These are phyloP conservation scores for Sus cebifrons DNA, from an alignment of 2,797 vertebrate species.

Conservation along the genomic window DNA sequence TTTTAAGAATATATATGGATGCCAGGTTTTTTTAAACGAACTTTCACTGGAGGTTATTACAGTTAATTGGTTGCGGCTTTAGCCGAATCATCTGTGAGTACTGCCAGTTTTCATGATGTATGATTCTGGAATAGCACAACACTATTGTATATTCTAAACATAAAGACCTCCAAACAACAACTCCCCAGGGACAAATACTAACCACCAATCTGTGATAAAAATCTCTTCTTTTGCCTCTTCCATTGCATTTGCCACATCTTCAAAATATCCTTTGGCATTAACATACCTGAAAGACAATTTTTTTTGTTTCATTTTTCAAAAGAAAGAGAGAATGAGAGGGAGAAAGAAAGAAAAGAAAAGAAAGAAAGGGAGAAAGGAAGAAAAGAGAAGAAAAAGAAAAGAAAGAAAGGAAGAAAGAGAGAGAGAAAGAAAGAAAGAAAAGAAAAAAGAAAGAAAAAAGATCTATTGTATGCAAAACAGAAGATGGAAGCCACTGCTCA, in stretches of 20 bases:
- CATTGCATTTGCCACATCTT: slow-evolving; percentile 96
- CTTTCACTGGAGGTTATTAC: slow-evolving; percentile 77
- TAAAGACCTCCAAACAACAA: slow-evolving; percentile 49
- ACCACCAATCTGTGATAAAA: slow-evolving; percentile 99
- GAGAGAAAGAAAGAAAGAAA: not conserved
- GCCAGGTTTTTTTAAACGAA: slow-evolving; percentile 86
- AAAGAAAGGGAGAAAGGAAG: not conserved
- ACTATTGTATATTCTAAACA: slow-evolving; percentile 21
- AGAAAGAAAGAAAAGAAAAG: not conserved
- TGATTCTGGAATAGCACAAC: slow-evolving; percentile 58
- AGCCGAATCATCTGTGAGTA: slow-evolving; percentile 86
- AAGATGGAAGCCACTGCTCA: not conserved
- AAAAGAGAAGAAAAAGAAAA: not conserved
- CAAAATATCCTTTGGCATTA: slow-evolving; percentile 96
- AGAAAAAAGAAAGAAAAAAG: not conserved
- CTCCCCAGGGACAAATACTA: slow-evolving; percentile 86
- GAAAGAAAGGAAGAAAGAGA: too few relatives aligned
- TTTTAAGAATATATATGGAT: slow-evolving; percentile 72
- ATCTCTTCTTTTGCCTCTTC: slow-evolving; percentile 98
- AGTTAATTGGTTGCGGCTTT: slow-evolving; percentile 81
- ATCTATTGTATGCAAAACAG: not conserved
- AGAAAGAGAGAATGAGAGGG: not conserved
- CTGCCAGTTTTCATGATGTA: slow-evolving; percentile 79
- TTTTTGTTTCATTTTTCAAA: not conserved
- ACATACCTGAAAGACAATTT: slow-evolving; percentile 94